Conservation (phyloP, 2,888 invertebrate species). For the Ornithoptera alexandrae region DNA sequence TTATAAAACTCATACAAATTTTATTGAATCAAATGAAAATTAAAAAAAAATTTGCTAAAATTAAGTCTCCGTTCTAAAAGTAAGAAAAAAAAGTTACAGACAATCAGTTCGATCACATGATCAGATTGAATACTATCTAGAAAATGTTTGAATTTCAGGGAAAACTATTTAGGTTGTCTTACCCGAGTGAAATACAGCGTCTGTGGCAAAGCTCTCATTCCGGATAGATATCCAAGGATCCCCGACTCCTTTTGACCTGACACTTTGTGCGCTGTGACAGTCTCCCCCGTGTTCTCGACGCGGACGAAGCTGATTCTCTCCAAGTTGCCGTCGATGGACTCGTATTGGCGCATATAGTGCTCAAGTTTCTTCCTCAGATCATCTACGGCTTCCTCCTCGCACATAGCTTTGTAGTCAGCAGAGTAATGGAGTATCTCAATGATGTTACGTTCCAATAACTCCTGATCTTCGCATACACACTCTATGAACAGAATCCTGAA, state of each 20-base stretch:
- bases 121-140: neutral
- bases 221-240: slow-evolving; percentile 93
- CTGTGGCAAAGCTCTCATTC: slow-evolving; percentile 89
- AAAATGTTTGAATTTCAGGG: no score
- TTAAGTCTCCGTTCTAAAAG: no score
- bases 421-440: slow-evolving; percentile 91
- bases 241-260: slow-evolving; percentile 90
- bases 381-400: slow-evolving; percentile 86
- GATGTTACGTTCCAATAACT: slow-evolving; percentile 70
- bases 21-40: neutral
- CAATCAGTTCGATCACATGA: no score
- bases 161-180: slow-evolving; percentile 52
- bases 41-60: no score
- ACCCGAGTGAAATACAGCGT: slow-evolving; percentile 95
- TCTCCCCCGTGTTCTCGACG: slow-evolving; percentile 81
- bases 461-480: slow-evolving; percentile 91
- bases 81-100: no score
- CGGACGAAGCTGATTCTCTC: slow-evolving; percentile 76
- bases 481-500: slow-evolving; percentile 95
- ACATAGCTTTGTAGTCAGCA: slow-evolving; percentile 91
- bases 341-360: slow-evolving; percentile 90
- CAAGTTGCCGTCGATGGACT: slow-evolving; percentile 85
- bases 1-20: neutral
- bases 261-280: slow-evolving; percentile 85
- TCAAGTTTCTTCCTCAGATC: slow-evolving; percentile 90